Evolutionary conservation across 2,113 vertebrate species (phyloP).

Genomic region (Panthera tigris): DNA sequence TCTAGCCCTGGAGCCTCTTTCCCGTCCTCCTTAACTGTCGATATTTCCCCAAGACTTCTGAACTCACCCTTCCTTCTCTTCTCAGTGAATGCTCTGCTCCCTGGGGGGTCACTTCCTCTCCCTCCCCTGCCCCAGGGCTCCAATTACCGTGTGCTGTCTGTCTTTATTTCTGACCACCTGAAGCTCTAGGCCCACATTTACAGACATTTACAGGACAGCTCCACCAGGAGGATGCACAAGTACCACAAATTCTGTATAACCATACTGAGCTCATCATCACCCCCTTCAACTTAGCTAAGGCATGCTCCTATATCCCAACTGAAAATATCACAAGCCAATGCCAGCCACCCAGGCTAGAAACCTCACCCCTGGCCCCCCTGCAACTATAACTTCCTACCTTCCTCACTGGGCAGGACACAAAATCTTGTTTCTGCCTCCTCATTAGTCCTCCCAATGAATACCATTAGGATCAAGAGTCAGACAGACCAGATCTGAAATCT

Average conservation of each 20-base stretch:
- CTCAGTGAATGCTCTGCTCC: neutral
- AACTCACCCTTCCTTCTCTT: neutral
- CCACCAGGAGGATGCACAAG: neutral
- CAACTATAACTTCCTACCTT: neutral
- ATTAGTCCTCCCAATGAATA: neutral
- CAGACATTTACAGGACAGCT: neutral
- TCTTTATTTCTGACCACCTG: neutral
- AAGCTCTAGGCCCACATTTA: neutral
- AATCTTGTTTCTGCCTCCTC: neutral
- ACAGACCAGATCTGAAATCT: neutral
- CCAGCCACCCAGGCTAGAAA: neutral
- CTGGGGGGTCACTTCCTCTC: neutral
- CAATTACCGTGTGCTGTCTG: neutral
- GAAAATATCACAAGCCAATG: neutral
- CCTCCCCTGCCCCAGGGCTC: neutral
- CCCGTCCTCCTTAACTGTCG: neutral
- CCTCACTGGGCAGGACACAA: neutral
- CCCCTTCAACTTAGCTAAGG: neutral
- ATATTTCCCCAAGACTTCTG: conserved; percentile 2
- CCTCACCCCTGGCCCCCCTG: neutral
- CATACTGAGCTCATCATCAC: neutral
- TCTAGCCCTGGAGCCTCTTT: neutral
- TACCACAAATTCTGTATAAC: neutral
- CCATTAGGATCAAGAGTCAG: neutral
- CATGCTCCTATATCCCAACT: neutral